Percentiles rank a stretch among this genome's conserved stretches.
Conservation (phyloP, 2,888 invertebrate species). For the Tipula confusa region DNA sequence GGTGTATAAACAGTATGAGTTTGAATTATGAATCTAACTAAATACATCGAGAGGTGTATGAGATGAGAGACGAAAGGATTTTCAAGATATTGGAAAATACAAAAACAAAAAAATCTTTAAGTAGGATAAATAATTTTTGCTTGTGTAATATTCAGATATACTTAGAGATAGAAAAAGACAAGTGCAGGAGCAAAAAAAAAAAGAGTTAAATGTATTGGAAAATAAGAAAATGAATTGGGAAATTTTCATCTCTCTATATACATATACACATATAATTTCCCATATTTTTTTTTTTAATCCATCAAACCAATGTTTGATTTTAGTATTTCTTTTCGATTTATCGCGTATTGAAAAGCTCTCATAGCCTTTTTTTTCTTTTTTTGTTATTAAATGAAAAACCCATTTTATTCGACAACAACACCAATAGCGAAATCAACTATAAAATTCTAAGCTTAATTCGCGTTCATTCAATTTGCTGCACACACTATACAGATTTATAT, state of each 20-base stretch:
- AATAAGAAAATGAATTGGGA: not conserved
- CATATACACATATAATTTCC: not conserved
- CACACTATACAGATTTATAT: not conserved
- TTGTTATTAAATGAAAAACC: not conserved
- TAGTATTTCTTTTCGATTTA: constrained; percentile 7
- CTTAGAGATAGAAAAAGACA: not conserved
- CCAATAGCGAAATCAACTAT: not conserved
- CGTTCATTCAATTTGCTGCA: not conserved
- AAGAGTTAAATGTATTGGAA: not conserved
- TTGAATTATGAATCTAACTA: not conserved
- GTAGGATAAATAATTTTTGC: constrained; percentile 15
- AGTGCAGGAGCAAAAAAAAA: not conserved
- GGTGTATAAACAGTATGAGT: not conserved
- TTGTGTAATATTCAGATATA: not conserved
- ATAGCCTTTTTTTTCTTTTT: not conserved
- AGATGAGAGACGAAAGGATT: not conserved
- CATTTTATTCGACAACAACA: not conserved
- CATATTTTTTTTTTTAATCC: not conserved
- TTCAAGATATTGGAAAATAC: constrained; percentile 20
- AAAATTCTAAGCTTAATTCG: constrained; percentile 20
- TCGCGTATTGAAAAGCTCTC: constrained; percentile 12
- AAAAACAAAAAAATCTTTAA: not conserved
- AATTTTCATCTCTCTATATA: not conserved
- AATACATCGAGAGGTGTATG: not conserved
- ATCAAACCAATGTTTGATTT: constrained; percentile 25